These are phyloP conservation scores for Liodrosophila aerea DNA, from an alignment of 2,888 invertebrate species.

Conservation along the genomic window DNA sequence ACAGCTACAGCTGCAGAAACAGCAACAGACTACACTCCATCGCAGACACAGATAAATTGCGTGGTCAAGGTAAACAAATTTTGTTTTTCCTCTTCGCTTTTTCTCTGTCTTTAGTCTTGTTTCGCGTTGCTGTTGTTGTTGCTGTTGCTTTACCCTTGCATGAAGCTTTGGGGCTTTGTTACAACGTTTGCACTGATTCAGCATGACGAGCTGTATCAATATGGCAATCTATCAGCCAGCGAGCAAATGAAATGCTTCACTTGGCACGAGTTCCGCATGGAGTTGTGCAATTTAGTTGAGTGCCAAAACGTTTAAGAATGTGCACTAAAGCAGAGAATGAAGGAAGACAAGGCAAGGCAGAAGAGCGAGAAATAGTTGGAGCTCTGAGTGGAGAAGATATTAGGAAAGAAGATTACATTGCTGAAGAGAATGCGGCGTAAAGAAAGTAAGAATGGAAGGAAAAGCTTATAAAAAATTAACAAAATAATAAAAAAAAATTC, in stretches of 20 bases:
- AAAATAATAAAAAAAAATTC: no score
- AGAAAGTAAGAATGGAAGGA: no score
- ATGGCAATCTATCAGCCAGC: background rate
- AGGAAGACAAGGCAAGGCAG: no score
- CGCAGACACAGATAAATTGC: conserved; percentile 50
- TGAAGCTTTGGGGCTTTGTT: conserved; percentile 15
- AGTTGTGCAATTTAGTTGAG: no score
- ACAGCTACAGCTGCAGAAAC: background rate
- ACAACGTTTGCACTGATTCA: conserved; percentile 22
- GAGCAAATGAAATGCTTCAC: background rate
- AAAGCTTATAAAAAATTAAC: no score
- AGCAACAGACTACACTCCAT: background rate
- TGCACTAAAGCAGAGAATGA: no score
- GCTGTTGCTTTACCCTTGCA: conserved; percentile 28
- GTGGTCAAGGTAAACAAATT: conserved; percentile 55
- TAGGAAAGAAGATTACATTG: no score
- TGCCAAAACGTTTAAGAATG: no score
- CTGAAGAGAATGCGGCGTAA: no score
- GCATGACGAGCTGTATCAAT: conserved; percentile 12
- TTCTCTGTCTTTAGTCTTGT: background rate
- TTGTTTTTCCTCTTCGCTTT: conserved; percentile 1
- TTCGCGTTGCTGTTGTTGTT: background rate
- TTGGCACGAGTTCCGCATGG: conserved; percentile 1
- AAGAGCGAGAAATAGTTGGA: no score
- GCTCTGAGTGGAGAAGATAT: no score